These are phyloP conservation scores for Orthosia cruda DNA, from an alignment of 2,888 invertebrate genomes.

Conservation along the genomic window DNA sequence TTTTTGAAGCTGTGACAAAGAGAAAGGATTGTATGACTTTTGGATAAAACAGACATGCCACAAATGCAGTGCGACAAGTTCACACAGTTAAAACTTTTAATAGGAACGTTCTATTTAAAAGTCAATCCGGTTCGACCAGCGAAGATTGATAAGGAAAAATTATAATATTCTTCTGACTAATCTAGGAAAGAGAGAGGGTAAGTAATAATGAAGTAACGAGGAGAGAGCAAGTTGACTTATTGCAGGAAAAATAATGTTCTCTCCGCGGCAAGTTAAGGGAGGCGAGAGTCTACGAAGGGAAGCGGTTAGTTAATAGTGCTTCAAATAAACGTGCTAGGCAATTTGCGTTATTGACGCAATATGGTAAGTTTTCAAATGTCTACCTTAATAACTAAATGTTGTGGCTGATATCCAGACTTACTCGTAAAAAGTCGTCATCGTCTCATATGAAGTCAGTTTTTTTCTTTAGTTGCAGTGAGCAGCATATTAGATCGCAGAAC, in stretches of 20 bases:
- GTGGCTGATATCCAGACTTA: neutral
- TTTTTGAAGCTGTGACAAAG: neutral
- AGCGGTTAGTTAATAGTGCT: constrained; percentile 22
- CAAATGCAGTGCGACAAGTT: neutral
- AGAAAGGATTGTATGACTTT: neutral
- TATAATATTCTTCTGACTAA: neutral
- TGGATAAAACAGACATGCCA: neutral
- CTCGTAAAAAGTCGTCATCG: neutral
- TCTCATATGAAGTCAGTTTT: no score
- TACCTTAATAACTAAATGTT: no score
- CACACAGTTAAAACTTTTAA: neutral
- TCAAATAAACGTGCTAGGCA: constrained; percentile 1
- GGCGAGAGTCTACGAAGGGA: neutral
- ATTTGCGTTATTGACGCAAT: neutral
- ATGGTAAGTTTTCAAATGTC: neutral
- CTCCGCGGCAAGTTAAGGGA: constrained; percentile 11
- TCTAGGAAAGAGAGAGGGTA: neutral
- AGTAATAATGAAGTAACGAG: constrained; percentile 18
- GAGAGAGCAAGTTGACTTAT: constrained; percentile 13
- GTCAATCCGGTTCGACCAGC: neutral
- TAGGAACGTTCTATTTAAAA: neutral
- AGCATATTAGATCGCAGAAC: no score
- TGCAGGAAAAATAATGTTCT: constrained; percentile 21
- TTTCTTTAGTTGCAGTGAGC: no score
- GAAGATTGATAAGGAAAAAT: neutral